phyloP scores from a whole-genome alignment of 2,113 vertebrate genomes.

The Cinclus mexicanus region DNA sequence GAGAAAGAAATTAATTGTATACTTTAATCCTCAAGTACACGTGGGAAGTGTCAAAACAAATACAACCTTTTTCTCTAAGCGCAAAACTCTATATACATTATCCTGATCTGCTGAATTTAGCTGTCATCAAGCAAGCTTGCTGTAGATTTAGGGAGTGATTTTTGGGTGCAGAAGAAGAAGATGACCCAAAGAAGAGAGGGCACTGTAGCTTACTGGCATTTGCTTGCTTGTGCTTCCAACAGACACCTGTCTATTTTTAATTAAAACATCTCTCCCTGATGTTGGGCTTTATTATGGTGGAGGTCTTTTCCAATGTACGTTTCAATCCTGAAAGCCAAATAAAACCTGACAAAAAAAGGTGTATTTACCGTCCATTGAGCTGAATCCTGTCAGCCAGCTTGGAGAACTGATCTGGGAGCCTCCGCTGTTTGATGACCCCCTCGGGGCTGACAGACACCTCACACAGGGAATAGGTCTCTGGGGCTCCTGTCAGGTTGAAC shows the following conservation, averaged over 20 bases:
- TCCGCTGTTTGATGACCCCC: conserved; percentile 92
- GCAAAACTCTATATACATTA: neutral
- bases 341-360: neutral
- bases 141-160: neutral
- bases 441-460: conserved; percentile 94
- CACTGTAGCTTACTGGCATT: neutral
- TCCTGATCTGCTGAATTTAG: neutral
- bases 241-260: neutral
- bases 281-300: accelerated
- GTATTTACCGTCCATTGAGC: conserved; percentile 88
- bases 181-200: neutral
- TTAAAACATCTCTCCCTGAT: neutral
- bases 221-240: neutral
- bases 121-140: neutral
- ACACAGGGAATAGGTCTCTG: conserved; percentile 91
- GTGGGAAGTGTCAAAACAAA: neutral
- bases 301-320: no score
- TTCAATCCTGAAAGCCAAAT: neutral
- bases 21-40: neutral
- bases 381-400: conserved; percentile 96
- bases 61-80: neutral
- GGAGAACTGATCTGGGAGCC: conserved; percentile 93
- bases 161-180: neutral
- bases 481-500: conserved; percentile 82
- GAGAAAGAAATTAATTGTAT: neutral